Conservation (phyloP, 30 jellyfish, hydroid and myxozoan genomes). For the Mastigias papua region DNA sequence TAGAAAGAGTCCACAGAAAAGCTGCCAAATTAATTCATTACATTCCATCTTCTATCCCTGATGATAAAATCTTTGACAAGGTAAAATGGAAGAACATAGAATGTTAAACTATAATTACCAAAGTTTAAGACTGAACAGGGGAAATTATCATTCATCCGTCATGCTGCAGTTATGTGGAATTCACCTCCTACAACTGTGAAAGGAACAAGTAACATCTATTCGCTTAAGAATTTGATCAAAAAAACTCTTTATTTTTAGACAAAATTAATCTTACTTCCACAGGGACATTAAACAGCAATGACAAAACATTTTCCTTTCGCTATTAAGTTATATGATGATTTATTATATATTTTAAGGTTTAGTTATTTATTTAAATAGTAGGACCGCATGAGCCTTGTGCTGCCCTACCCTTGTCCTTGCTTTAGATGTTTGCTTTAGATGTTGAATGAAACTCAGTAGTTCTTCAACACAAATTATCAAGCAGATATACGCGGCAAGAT, state of each 20-base stretch:
- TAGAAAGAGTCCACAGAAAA: slow-evolving; percentile 21
- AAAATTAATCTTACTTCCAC: neutral
- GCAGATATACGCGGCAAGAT: too few relatives aligned
- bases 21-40: slow-evolving; percentile 15
- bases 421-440: too few relatives aligned
- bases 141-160: slow-evolving; percentile 12
- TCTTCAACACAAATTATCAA: too few relatives aligned
- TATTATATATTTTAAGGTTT: neutral
- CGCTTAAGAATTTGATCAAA: neutral
- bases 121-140: slow-evolving; percentile 26
- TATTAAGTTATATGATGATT: too few relatives aligned
- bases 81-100: slow-evolving; percentile 18
- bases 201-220: neutral
- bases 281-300: neutral
- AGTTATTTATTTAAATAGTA: neutral
- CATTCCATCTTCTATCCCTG: slow-evolving; percentile 18
- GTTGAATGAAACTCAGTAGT: too few relatives aligned
- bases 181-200: neutral
- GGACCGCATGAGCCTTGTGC: slow-evolving; percentile 20
- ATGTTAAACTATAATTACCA: slow-evolving; percentile 21
- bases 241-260: neutral
- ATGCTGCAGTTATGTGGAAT: too few relatives aligned
- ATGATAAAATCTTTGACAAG: neutral
- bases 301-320: neutral
- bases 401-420: slow-evolving; percentile 4